Conservation (phyloP, 2,113 vertebrate genomes). For the Odocoileus virginianus region DNA sequence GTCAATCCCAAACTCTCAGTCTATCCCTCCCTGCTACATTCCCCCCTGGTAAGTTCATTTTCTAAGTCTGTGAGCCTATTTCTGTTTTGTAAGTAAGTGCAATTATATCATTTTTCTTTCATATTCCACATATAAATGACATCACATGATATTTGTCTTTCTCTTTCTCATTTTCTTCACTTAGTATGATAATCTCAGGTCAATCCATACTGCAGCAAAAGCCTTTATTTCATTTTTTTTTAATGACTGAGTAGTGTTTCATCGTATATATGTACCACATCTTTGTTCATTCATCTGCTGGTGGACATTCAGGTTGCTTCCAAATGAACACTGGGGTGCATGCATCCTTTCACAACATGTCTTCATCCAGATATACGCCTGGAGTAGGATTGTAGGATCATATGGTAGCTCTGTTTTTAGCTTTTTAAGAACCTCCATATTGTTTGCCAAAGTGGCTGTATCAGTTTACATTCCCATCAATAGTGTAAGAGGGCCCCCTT, state of each 20-base stretch:
- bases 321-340: neutral
- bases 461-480: neutral
- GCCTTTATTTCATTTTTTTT: neutral
- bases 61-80: neutral
- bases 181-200: neutral
- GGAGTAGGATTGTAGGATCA: neutral
- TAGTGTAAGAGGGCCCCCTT: neutral
- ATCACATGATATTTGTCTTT: neutral
- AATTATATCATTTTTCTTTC: neutral
- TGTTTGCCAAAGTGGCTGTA: neutral
- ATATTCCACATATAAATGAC: neutral
- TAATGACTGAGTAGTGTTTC: neutral
- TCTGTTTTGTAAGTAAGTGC: neutral
- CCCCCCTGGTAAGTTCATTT: neutral
- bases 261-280: neutral
- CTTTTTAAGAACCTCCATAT: neutral
- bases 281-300: neutral
- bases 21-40: neutral
- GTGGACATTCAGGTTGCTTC: neutral
- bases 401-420: neutral
- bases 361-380: neutral
- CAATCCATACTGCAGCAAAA: neutral
- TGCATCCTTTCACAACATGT: neutral
- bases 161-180: neutral
- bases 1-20: neutral